phyloP scores from a whole-genome alignment of 2,888 invertebrate genomes.

The Brenthis daphne region DNA sequence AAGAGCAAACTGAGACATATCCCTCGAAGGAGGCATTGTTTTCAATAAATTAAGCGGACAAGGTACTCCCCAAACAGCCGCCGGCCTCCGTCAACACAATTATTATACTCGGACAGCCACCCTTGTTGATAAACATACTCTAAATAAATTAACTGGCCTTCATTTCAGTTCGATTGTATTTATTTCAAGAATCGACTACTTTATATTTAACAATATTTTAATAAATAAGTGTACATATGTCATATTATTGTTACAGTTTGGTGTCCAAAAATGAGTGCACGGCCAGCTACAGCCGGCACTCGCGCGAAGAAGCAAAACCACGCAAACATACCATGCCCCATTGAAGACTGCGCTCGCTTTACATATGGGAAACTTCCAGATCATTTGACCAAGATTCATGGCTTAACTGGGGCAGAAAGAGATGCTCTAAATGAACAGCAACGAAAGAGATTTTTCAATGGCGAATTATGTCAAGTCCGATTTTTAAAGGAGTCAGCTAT shows the following conservation, averaged over 20 bases:
- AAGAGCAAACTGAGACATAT: constrained; percentile 42
- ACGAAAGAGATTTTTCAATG: constrained; percentile 77
- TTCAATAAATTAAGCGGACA: constrained; percentile 80
- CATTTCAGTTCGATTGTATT: constrained; percentile 11
- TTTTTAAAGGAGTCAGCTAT: constrained; percentile 79
- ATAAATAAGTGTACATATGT: not conserved
- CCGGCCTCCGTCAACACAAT: constrained; percentile 78
- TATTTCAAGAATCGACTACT: not conserved
- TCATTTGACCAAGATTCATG: constrained; percentile 78
- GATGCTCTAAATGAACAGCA: constrained; percentile 78
- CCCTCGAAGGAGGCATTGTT: constrained; percentile 62
- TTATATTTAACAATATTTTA: not conserved
- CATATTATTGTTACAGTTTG: constrained; percentile 46
- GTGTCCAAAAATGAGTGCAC: constrained; percentile 55
- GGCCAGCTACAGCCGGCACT: constrained; percentile 56
- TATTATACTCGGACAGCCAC: constrained; percentile 81
- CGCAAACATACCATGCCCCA: constrained; percentile 79
- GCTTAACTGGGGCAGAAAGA: constrained; percentile 74
- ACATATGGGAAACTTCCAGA: constrained; percentile 79
- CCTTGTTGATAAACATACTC: constrained; percentile 75
- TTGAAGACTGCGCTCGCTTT: constrained; percentile 78
- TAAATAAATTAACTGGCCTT: constrained; percentile 79
- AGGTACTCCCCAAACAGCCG: constrained; percentile 71
- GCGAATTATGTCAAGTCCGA: constrained; percentile 78
- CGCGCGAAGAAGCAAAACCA: constrained; percentile 80